Evolutionary conservation across 1,140 invertebrate genomes (phyloP), one percentile per base, ranked within the genome.

Genomic region (Pissodes strobi): DNA sequence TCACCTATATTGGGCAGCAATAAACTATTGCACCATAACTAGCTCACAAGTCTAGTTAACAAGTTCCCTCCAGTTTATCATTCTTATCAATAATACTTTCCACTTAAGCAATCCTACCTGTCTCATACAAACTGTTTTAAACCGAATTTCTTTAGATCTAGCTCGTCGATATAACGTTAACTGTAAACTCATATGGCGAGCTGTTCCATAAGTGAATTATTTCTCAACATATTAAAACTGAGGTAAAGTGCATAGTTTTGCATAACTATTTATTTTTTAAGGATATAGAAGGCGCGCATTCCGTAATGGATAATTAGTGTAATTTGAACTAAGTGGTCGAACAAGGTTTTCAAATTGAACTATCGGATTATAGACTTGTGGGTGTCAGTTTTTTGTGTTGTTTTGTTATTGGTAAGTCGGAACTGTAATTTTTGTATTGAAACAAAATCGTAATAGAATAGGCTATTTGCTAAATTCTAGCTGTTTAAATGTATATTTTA

Each of bases 11-110:
- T 41, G 8, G 5, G 1, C 17, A 8, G 38, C 5, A 41, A 15
- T 15, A 15, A 5, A 41, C 21, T 13, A 22, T 22, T 21, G 19
- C 9, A 46, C 1, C 1, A n/a, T 12, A 13, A n/a, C 3, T 52
- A 25, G 8, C n/a, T 45, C 17, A 23, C 46, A 9, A 61, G 58
- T 51, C 58, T 39, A 61, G 46, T 61, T 61, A 51, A 21, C 46
- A 17, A 51, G 17, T 25, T 34, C 25, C 22, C 23, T 25, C 37
- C 22, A 53, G 53, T 63, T 68, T 71, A 69, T 69, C 66, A 66
- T 34, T 53, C 55, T 66, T 71, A 71, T 71, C 69, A 71, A 71
- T 63, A 69, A 62, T 68, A 57, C 57, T 68, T 68, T 70, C 69
- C 66, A 58, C 56, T 57, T 68, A 57, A 59, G 61, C 51, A 62